A percentile compares a stretch with the other conserved stretches of the same genome.
Conservation (phyloP, 2,797 vertebrate genomes). For the Hypotaenidia philippensis region DNA sequence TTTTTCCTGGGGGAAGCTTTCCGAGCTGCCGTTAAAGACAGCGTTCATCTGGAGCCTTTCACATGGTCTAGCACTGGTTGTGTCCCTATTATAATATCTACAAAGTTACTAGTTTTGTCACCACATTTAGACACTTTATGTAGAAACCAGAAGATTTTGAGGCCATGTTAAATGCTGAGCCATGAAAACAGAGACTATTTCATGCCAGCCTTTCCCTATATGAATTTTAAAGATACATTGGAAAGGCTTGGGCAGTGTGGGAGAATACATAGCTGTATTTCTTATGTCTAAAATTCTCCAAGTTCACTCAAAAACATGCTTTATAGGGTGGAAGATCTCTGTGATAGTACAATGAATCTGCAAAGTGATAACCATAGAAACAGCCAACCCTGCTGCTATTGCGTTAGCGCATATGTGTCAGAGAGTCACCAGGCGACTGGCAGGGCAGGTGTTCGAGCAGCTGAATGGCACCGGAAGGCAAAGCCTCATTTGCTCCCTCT, state of each 20-base stretch:
- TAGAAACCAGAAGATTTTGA: neutral
- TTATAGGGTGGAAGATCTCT: neutral
- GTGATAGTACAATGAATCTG: neutral
- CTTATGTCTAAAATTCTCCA: neutral
- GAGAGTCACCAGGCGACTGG: neutral
- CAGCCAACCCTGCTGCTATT: neutral
- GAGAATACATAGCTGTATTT: neutral
- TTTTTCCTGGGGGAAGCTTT: neutral
- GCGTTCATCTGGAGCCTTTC: neutral
- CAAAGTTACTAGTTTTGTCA: neutral
- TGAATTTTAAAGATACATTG: neutral
- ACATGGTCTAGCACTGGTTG: neutral
- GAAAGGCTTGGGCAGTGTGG: neutral
- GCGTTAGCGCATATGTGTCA: neutral
- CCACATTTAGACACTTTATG: neutral
- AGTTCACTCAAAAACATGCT: neutral
- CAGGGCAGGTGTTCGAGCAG: neutral
- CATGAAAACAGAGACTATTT: neutral
- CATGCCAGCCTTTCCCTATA: neutral
- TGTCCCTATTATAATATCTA: neutral
- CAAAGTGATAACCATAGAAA: neutral
- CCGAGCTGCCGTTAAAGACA: neutral
- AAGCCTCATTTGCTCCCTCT: neutral
- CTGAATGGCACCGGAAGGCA: neutral
- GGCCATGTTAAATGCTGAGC: neutral